Evolutionary conservation across 2,113 vertebrate species (phyloP), one percentile per base, ranked within the genome.

Genomic region (Sceloporus tristichus): DNA sequence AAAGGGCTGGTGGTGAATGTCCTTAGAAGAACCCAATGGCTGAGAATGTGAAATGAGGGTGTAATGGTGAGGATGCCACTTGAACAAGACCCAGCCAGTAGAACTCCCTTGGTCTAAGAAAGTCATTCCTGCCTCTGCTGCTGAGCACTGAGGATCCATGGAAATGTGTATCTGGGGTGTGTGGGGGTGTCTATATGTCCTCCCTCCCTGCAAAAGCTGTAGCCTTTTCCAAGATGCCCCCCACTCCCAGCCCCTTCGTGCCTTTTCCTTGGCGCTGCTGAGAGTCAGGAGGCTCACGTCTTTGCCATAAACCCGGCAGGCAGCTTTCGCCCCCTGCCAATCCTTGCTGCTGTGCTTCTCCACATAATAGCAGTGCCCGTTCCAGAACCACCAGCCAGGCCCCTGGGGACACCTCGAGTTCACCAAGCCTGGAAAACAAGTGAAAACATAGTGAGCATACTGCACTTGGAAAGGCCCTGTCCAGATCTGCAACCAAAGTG

Each of bases 371-470:
- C 91, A 91, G 65, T 85, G 88, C 2, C 88, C 88, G 0, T n/a
- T 62, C 91, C 91, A 91, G 81, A 73, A 87, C 91, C 88, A 87
- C 91, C 91, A 91, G 77, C 84, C 85, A 10, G 90, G 65, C 5
- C n/a, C 34, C 34, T 6, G 56, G 1, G 91, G 91, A 34, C 91
- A 91, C 2, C 78, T 82, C 14, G 9, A 18, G 54, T 71, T 80
- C 21, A 89, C 85, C 19, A 91, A n/a, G 7, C 88, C 91, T 91
- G 70, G 62, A 53, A 73, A 42, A 21, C 7, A 65, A 59, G 53
- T 29, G 5, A 9, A 48, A n/a, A 70, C 10, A 29, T 59, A 2
- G 56, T 59, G 1, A 9, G 2, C 11, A 16, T 48, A 48, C 48
- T 48, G 48, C 48, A 48, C 48, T 48, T 48, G 48, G 48, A 48